Percentiles rank a stretch among this genome's conserved stretches.
Conservation (phyloP, 2,888 invertebrate genomes). For the Thereva unica region DNA sequence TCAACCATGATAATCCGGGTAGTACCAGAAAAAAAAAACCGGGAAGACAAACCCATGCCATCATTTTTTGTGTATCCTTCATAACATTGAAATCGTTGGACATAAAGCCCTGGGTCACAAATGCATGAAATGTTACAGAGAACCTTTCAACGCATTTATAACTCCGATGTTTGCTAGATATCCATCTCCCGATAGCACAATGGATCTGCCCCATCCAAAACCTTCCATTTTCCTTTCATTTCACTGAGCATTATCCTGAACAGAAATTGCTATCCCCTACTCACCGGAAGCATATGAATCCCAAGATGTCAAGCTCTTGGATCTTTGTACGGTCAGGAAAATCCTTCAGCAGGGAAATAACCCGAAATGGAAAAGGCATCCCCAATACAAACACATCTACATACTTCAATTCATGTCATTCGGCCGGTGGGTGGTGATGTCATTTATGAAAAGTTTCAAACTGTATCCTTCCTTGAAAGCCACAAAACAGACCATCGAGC, state of each 20-base stretch:
- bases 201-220: slow-evolving; percentile 28
- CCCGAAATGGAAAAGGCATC: slow-evolving; percentile 4
- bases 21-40: too few relatives aligned
- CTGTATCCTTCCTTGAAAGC: slow-evolving; percentile 30
- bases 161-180: slow-evolving; percentile 26
- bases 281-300: slow-evolving; percentile 34
- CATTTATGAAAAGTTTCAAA: slow-evolving; percentile 34
- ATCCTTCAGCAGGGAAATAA: slow-evolving; percentile 25
- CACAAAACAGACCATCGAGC: slow-evolving; percentile 26
- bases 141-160: slow-evolving; percentile 28
- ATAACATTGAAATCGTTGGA: neutral
- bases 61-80: slow-evolving; percentile 7
- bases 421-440: slow-evolving; percentile 20
- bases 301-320: slow-evolving; percentile 31
- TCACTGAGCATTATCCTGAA: slow-evolving; percentile 18
- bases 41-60: too few relatives aligned
- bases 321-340: slow-evolving; percentile 29
- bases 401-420: slow-evolving; percentile 13
- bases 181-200: slow-evolving; percentile 31
- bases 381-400: slow-evolving; percentile 7
- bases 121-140: slow-evolving; percentile 14
- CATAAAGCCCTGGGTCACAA: slow-evolving; percentile 1
- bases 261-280: slow-evolving; percentile 24
- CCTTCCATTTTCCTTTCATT: slow-evolving; percentile 28
- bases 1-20: too few relatives aligned